Evolutionary conservation across 2,888 invertebrate species (phyloP), one percentile per base, ranked within the genome.

Genomic region (Xestia sexstrigata): DNA sequence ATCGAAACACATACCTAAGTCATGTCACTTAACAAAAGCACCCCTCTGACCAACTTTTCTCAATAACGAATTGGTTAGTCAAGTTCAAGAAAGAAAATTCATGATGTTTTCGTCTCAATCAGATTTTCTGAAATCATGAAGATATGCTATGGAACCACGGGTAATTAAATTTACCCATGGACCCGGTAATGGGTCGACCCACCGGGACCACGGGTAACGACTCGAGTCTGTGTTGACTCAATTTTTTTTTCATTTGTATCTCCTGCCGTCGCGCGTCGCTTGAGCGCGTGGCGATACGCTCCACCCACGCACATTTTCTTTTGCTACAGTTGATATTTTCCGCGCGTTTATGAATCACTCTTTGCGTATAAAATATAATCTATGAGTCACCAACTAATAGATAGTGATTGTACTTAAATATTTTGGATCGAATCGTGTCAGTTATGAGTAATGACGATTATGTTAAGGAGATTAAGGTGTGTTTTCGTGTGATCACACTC

Each of bases 271-370:
- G n/a, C n/a, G n/a, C n/a, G 11, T n/a, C 13, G n/a, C n/a, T 5
- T 55, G n/a, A n/a, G n/a, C 5, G 5, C n/a, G 55, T 55, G 55
- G 6, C 55, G 6, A 58, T 26, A 26, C 7, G 26, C 15, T 58
- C 26, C 0, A 15, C 2, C 26, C 26, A 58, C 58, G 58, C 26
- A 60, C 8, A 58, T 60, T 60, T 26, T 17, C 58, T 60, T 30
- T 1, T 8, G 8, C 26, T 26, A 58, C 58, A 55, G n/a, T 15
- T 60, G 26, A 60, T 60, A 68, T 26, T 30, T 30, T 23, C 7
- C n/a, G 23, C 60, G 45, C 35, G 20, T 63, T 35, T 23, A 30
- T 66, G 68, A 67, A 20, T 72, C 47, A 72, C 13, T 49, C 39
- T 7, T 49, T 39, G 72, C 68, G 73, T 52, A 4, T 15, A 42